These are phyloP conservation scores for Anoplopoma fimbria DNA, from an alignment of 2,113 vertebrate species.

Conservation along the genomic window DNA sequence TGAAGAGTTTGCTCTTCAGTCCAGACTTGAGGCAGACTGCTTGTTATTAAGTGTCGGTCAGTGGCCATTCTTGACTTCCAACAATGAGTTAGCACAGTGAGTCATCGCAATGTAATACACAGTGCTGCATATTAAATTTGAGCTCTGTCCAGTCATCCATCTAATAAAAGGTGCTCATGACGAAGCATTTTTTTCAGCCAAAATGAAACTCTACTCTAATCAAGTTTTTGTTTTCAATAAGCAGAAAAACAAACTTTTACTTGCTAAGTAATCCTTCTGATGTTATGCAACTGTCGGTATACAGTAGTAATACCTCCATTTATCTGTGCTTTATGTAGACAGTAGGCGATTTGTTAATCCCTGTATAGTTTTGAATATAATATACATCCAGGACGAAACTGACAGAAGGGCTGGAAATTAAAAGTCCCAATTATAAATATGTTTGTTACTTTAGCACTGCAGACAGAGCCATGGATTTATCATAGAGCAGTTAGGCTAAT, in stretches of 20 bases:
- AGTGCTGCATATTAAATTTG: background rate
- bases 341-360: background rate
- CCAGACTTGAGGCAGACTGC: background rate
- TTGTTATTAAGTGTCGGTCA: slow-evolving; percentile 3
- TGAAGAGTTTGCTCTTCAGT: background rate
- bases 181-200: background rate
- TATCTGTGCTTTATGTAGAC: background rate
- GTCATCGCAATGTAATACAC: background rate
- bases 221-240: background rate
- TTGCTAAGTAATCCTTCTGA: background rate
- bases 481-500: background rate
- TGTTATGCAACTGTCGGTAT: background rate
- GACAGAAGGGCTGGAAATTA: background rate
- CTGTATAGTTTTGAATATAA: background rate
- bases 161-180: background rate
- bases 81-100: background rate
- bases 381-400: background rate
- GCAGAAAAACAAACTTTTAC: background rate
- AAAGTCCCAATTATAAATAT: background rate
- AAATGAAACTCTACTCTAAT: background rate
- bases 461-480: background rate
- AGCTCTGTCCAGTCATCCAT: background rate
- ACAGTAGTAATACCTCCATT: background rate
- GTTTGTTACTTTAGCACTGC: background rate
- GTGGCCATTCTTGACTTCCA: background rate